Percentiles rank a stretch among this genome's conserved stretches.
Evolutionary conservation across 2,113 vertebrate genomes (phyloP).

Genomic region (Spilogale gracilis): DNA sequence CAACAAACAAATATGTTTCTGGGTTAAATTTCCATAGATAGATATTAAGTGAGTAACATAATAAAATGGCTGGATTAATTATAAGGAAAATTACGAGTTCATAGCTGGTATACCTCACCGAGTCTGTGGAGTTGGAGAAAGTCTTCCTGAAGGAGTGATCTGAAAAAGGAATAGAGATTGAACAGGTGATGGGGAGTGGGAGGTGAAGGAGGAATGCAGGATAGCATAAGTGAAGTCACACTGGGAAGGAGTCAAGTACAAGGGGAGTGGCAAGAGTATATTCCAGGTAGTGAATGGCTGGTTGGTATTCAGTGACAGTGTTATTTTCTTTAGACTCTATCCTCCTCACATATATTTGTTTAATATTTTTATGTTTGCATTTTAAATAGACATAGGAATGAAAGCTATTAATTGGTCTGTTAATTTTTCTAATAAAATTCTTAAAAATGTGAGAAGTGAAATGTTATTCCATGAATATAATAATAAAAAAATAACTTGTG

Average conservation of each 20-base stretch:
- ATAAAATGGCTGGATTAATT: background rate
- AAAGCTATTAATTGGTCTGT: background rate
- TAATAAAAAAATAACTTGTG: background rate
- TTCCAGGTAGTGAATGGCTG: background rate
- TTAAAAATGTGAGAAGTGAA: background rate
- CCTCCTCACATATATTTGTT: background rate
- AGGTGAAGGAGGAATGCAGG: background rate
- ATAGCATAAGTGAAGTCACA: too few relatives aligned
- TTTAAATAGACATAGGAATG: conserved; percentile 23
- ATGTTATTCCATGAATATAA: background rate
- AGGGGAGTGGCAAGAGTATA: background rate
- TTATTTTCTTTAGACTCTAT: background rate
- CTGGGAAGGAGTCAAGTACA: background rate
- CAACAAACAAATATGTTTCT: background rate
- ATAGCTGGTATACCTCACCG: background rate
- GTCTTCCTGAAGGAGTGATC: background rate
- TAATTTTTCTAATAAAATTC: conserved; percentile 16
- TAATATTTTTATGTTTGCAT: conserved; percentile 23
- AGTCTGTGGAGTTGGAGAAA: background rate
- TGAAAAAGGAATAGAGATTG: background rate
- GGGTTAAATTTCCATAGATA: background rate
- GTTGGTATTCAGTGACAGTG: background rate
- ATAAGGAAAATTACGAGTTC: background rate
- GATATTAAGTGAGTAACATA: background rate
- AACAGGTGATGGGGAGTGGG: background rate